Evolutionary conservation across 2,113 vertebrate genomes (phyloP).

Genomic region (Triplophysa dalaica): DNA sequence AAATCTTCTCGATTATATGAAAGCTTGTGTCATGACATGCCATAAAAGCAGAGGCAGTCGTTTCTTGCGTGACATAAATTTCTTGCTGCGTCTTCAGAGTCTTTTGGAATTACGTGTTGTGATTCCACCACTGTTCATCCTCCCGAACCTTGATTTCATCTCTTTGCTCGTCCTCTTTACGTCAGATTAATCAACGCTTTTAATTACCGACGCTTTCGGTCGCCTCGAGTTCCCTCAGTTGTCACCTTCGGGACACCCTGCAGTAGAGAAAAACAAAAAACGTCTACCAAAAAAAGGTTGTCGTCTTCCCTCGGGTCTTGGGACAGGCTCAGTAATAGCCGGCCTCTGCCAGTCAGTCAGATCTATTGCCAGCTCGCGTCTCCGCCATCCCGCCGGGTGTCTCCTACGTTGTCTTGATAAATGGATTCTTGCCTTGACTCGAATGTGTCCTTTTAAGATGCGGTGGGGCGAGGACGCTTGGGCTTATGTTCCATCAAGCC

Average conservation of each 20-base stretch:
- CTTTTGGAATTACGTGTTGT: background rate
- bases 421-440: constrained; percentile 56
- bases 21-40: background rate
- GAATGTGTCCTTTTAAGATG: constrained; percentile 35
- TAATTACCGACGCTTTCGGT: constrained; percentile 66
- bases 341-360: constrained; percentile 54
- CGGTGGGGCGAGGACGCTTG: background rate
- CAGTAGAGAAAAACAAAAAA: constrained; percentile 34
- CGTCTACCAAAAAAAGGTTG: constrained; percentile 42
- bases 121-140: constrained; percentile 23
- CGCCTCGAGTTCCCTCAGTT: constrained; percentile 44
- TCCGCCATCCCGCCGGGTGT: constrained; percentile 42
- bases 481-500: constrained; percentile 38
- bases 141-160: constrained; percentile 49
- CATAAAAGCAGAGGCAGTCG: background rate
- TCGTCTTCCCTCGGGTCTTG: constrained; percentile 50
- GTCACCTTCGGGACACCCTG: constrained; percentile 61
- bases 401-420: constrained; percentile 60
- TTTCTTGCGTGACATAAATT: background rate
- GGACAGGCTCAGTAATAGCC: constrained; percentile 39
- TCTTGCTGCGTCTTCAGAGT: background rate
- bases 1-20: background rate
- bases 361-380: constrained; percentile 55
- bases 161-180: constrained; percentile 61
- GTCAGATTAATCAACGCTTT: constrained; percentile 69